Evolutionary conservation across 2,113 vertebrate genomes (phyloP).

Genomic region (Leuciscus idus): DNA sequence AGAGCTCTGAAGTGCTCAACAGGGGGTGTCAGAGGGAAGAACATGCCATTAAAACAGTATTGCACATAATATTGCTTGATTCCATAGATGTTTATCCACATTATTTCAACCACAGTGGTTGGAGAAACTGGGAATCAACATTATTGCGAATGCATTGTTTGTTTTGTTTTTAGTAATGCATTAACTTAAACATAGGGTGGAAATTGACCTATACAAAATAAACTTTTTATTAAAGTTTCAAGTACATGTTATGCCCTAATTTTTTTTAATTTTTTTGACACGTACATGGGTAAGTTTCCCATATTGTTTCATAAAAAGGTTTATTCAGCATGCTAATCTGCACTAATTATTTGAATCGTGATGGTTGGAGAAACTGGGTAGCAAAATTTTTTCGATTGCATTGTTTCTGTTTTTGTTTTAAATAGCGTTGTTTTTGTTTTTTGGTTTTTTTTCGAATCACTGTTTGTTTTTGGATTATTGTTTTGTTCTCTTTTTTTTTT

Average conservation of each 20-base stretch:
- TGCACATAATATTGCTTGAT: background rate
- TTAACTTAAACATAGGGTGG: no score
- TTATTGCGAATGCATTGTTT: no score
- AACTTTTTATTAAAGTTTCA: no score
- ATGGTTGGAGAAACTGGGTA: background rate
- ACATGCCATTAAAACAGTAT: constrained; percentile 4
- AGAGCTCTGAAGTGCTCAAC: constrained; percentile 4
- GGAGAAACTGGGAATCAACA: background rate
- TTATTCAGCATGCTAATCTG: background rate
- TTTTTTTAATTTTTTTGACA: no score
- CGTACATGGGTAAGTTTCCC: no score
- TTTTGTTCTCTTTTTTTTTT: no score
- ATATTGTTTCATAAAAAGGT: no score
- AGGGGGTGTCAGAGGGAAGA: constrained; percentile 14
- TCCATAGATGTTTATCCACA: background rate
- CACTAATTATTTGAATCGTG: background rate
- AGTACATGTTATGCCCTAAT: no score
- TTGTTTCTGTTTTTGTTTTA: no score
- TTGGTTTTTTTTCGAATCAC: no score
- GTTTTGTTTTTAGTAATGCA: background rate
- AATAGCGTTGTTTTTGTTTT: background rate
- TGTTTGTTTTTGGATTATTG: background rate
- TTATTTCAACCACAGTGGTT: background rate
- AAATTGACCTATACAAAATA: no score
- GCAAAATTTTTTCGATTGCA: background rate